A percentile compares a stretch with the other conserved stretches of the same genome.
Evolutionary conservation across 2,888 invertebrate species (phyloP).

Genomic region (Xanthorhoe spadicearia): DNA sequence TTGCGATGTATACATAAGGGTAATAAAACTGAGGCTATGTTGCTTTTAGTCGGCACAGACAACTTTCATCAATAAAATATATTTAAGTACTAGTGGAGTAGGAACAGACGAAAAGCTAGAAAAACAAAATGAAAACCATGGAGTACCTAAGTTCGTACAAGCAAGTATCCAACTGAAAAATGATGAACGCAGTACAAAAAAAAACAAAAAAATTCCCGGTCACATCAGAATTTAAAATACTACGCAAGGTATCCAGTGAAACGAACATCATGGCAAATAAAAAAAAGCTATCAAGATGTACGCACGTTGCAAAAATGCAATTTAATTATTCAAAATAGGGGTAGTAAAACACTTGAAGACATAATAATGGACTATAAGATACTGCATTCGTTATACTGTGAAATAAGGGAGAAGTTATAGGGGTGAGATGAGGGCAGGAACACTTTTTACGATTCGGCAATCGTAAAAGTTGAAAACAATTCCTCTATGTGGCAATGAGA

Average conservation of each 20-base stretch:
- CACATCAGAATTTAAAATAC: not conserved
- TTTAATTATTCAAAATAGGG: conserved; percentile 21
- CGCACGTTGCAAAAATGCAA: conserved; percentile 8
- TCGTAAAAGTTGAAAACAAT: conserved; percentile 64
- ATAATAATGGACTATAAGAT: conserved; percentile 33
- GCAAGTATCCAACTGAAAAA: too few species aligned
- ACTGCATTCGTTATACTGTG: conserved; percentile 32
- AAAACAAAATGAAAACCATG: too few species aligned
- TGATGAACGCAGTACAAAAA: too few species aligned
- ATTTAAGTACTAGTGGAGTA: too few species aligned
- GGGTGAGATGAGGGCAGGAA: conserved; percentile 46
- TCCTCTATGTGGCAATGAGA: conserved; percentile 46
- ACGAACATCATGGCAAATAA: not conserved
- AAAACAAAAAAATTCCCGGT: too few species aligned
- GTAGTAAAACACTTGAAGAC: conserved; percentile 28
- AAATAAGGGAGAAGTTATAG: conserved; percentile 37
- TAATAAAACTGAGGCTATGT: not conserved
- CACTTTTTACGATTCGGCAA: conserved; percentile 58
- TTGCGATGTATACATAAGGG: conserved; percentile 54
- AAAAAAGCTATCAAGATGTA: not conserved
- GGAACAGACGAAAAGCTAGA: too few species aligned
- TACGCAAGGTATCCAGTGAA: too few species aligned
- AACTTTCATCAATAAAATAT: too few species aligned
- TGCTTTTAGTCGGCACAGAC: too few species aligned
- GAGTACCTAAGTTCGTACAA: too few species aligned